phyloP scores from a whole-genome alignment of 2,113 vertebrate species.

The Scomber scombrus region DNA sequence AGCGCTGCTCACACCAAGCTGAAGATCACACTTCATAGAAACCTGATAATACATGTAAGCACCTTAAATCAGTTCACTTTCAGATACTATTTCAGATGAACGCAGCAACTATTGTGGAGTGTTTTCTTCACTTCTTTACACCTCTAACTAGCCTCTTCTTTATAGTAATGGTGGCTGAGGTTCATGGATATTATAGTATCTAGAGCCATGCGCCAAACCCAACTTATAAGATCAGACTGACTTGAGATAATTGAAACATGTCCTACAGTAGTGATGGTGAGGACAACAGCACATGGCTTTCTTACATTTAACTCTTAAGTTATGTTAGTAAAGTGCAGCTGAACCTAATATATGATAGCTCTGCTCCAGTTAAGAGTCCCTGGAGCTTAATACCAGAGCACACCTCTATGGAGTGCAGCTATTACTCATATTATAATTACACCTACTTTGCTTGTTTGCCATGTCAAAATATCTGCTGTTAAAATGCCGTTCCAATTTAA shows the following conservation, averaged over 20 bases:
- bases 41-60: conserved; percentile 8
- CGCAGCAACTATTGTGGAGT: conserved; percentile 7
- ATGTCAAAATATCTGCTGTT: conserved; percentile 16
- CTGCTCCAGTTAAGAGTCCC: not conserved
- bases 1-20: not conserved
- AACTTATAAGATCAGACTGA: too few species aligned
- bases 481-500: conserved; percentile 30
- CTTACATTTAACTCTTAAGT: not conserved
- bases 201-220: too few species aligned
- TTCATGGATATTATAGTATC: too few species aligned
- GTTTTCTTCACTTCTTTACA: not conserved
- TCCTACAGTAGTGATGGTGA: too few species aligned
- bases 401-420: not conserved
- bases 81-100: conserved; percentile 10
- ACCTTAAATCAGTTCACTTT: not conserved
- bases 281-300: too few species aligned
- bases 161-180: not conserved
- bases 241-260: too few species aligned
- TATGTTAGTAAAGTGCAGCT: not conserved
- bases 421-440: conserved; percentile 18
- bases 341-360: not conserved
- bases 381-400: not conserved
- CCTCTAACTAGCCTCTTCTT: not conserved
- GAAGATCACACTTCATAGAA: conserved; percentile 5
- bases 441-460: conserved; percentile 5